Base-by-base conservation (phyloP, 2,888 invertebrate species). In the Pseudococcus viburni region DNA sequence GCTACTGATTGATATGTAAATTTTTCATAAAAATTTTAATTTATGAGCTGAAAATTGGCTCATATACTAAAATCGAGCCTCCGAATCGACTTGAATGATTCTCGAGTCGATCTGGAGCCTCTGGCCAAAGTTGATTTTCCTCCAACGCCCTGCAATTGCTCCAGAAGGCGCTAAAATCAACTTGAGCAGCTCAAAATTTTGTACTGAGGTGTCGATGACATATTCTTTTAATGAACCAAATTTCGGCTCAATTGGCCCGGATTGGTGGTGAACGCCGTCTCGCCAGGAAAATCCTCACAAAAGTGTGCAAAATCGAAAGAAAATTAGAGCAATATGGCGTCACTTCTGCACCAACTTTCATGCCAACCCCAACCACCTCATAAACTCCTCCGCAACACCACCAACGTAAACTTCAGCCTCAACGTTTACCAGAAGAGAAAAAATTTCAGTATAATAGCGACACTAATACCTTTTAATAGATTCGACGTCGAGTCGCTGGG, bases 401-500 rank as follows among this genome's bases (percentile, higher is more conserved):
- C 64, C 64, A 1, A 19, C 64, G 22, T 9, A 64, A 64, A 64
- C 64, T 64, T 9, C 26, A 33, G 9, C 12, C 22, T 19, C 64
- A 11, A 22, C 64, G 22, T 64, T 64, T 64, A 3, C 11, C 64
- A 64, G 1, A 4, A 22, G 0, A 22, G 2, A 64, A 64, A 64
- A 64, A 22, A 64, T 0, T 12, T 22, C 22, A 7, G 19, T 11
- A 59, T 17, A 64, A 64, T 22, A 9, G 64, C 64, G 64, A 64
- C 64, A 22, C 64, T 64, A 64, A 64, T 64, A 64, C 64, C 64
- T 22, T 64, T 64, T 22, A 64, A 22, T 64, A 64, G 64, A 64
- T 22, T 64, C 64, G 64, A 19, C 64, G 64, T 22, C 15, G 22
- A n/a, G n/a, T 22, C 64, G 22, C 15, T 22, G 64, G 2, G 64